Evolutionary conservation across 2,888 invertebrate genomes (phyloP).

Genomic region (Volucella inflata): DNA sequence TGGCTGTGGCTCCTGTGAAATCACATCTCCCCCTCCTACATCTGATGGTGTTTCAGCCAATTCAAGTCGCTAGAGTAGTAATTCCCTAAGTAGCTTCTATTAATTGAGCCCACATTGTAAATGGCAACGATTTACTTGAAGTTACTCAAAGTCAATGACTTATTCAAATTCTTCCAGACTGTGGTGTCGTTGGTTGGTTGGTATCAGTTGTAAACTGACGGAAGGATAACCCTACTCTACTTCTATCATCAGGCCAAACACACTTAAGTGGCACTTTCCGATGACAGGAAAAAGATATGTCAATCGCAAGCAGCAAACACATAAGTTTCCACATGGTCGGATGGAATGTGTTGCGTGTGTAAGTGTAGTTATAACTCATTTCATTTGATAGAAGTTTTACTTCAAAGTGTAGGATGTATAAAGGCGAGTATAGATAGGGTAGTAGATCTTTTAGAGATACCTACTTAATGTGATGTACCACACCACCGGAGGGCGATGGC

Average conservation of each 20-base stretch:
- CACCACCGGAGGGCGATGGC: slow-evolving; percentile 24
- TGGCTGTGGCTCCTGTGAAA: slow-evolving; percentile 48
- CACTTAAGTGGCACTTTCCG: slow-evolving; percentile 75
- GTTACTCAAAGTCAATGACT: slow-evolving; percentile 74
- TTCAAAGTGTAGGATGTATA: slow-evolving; percentile 33
- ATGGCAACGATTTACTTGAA: slow-evolving; percentile 60
- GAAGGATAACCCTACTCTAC: slow-evolving; percentile 67
- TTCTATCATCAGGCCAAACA: slow-evolving; percentile 61
- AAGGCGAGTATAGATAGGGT: not conserved
- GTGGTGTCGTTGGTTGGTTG: not conserved
- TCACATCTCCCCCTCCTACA: slow-evolving; percentile 40
- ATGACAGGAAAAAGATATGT: slow-evolving; percentile 75
- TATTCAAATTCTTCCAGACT: slow-evolving; percentile 66
- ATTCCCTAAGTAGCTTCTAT: slow-evolving; percentile 69
- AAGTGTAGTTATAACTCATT: slow-evolving; percentile 67
- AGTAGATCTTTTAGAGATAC: slow-evolving; percentile 47
- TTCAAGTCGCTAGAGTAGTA: slow-evolving; percentile 67
- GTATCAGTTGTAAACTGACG: not conserved
- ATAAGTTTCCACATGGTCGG: slow-evolving; percentile 29
- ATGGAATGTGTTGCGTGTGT: slow-evolving; percentile 36
- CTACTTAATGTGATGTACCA: slow-evolving; percentile 56
- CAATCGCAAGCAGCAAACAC: slow-evolving; percentile 68
- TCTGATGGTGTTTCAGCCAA: slow-evolving; percentile 1
- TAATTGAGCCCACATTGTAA: slow-evolving; percentile 62
- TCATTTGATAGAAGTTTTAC: slow-evolving; percentile 53